Conservation (phyloP, 35 echinoderm and acorn worm species). For the Lytechinus pictus region DNA sequence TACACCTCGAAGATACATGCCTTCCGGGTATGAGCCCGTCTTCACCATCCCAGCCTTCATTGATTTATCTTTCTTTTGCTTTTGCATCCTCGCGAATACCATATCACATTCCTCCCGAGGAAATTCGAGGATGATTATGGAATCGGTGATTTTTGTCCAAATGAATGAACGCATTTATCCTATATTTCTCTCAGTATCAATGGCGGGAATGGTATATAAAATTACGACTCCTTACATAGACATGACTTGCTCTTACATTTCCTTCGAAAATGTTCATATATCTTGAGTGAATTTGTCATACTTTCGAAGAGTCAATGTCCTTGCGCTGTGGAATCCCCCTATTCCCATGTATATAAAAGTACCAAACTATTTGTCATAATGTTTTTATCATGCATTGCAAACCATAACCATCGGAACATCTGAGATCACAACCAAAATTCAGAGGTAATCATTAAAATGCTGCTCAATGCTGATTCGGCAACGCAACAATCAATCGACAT, state of each 20-base stretch:
- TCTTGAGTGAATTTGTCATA: neutral
- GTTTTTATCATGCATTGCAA: neutral
- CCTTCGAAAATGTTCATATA: neutral
- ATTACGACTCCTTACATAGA: neutral
- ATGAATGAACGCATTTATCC: conserved; percentile 25
- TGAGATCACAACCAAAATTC: neutral
- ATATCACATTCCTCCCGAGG: conserved; percentile 12
- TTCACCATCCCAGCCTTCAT: conserved; percentile 10
- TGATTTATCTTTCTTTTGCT: conserved; percentile 20
- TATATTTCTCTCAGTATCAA: neutral
- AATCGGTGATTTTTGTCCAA: conserved; percentile 29
- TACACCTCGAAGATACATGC: neutral
- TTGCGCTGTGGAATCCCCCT: neutral
- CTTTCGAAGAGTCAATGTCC: neutral
- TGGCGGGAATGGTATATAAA: neutral
- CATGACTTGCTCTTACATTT: neutral
- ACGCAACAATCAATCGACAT: neutral
- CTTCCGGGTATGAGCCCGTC: neutral
- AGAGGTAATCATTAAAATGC: neutral
- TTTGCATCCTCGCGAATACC: conserved; percentile 22
- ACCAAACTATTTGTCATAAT: too few relatives aligned
- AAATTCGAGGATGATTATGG: conserved; percentile 27
- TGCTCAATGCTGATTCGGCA: neutral
- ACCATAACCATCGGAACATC: neutral
- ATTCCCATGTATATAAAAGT: neutral